Conservation (phyloP, 2,888 invertebrate species). For the Microctonus brassicae region DNA sequence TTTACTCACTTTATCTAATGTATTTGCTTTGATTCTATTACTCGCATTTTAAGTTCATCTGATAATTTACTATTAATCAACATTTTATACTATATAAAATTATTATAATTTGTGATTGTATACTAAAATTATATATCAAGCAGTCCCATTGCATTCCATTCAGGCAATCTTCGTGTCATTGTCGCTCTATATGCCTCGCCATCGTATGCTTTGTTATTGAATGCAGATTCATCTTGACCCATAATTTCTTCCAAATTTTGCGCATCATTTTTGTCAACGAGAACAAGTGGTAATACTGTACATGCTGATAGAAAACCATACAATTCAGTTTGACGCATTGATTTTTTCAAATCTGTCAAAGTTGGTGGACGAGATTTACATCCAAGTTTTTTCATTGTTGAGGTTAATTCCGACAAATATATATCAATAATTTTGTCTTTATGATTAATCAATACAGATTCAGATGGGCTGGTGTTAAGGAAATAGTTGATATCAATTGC, state of each 20-base stretch:
- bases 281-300: slow-evolving; percentile 53
- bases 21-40: too few relatives aligned
- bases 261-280: slow-evolving; percentile 52
- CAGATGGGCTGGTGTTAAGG: slow-evolving; percentile 64
- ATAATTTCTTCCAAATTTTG: slow-evolving; percentile 56
- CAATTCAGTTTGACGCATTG: slow-evolving; percentile 44
- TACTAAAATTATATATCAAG: slow-evolving; percentile 48
- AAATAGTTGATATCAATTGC: slow-evolving; percentile 70
- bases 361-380: slow-evolving; percentile 57
- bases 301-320: slow-evolving; percentile 53
- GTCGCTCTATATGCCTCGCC: slow-evolving; percentile 44
- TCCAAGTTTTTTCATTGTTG: slow-evolving; percentile 53
- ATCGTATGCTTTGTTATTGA: slow-evolving; percentile 45
- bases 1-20: too few relatives aligned
- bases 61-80: too few relatives aligned
- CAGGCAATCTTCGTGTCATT: slow-evolving; percentile 52
- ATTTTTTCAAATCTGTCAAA: slow-evolving; percentile 45
- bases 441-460: slow-evolving; percentile 46
- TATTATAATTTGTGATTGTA: neutral
- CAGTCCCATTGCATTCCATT: slow-evolving; percentile 54
- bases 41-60: too few relatives aligned
- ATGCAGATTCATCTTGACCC: slow-evolving; percentile 15
- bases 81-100: too few relatives aligned
- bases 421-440: slow-evolving; percentile 51
- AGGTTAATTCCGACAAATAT: slow-evolving; percentile 49